phyloP scores from a whole-genome alignment of 2,113 vertebrate genomes.

The Labeo rohita region DNA sequence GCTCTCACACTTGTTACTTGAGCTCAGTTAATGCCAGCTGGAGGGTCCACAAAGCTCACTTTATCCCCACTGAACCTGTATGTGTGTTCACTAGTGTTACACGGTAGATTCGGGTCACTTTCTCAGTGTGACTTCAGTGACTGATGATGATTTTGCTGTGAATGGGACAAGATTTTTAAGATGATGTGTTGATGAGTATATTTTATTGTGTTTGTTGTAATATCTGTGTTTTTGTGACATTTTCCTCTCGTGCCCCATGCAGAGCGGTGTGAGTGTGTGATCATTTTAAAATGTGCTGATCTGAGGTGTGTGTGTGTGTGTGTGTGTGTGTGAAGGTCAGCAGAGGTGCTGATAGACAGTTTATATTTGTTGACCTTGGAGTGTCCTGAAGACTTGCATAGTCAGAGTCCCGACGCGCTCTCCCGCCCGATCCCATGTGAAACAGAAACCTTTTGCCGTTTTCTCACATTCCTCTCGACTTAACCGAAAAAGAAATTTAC shows the following conservation, averaged over 20 bases:
- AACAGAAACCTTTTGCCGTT: neutral
- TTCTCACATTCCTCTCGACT: neutral
- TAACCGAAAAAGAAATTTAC: neutral
- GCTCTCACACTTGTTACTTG: slow-evolving; percentile 77
- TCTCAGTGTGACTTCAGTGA: neutral
- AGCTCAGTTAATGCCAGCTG: slow-evolving; percentile 60
- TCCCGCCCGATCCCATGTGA: neutral
- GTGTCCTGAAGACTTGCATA: slow-evolving; percentile 67
- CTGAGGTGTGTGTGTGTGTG: slow-evolving; percentile 32
- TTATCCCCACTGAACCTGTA: slow-evolving; percentile 73
- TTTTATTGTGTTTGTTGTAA: neutral
- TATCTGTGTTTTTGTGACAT: neutral
- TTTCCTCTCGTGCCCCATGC: neutral
- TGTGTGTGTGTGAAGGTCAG: slow-evolving; percentile 40
- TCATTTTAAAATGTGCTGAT: slow-evolving; percentile 39
- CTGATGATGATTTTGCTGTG: neutral
- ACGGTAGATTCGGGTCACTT: slow-evolving; percentile 11
- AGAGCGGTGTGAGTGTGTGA: slow-evolving; percentile 24
- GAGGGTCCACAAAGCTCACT: slow-evolving; percentile 69
- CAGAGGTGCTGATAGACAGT: slow-evolving; percentile 67
- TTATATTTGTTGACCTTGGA: slow-evolving; percentile 64
- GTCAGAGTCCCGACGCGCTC: slow-evolving; percentile 53
- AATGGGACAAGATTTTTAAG: neutral
- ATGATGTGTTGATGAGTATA: neutral
- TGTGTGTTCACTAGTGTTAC: slow-evolving; percentile 48